Base-by-base conservation (phyloP, 2,888 invertebrate genomes). In the Eulithis testata region DNA sequence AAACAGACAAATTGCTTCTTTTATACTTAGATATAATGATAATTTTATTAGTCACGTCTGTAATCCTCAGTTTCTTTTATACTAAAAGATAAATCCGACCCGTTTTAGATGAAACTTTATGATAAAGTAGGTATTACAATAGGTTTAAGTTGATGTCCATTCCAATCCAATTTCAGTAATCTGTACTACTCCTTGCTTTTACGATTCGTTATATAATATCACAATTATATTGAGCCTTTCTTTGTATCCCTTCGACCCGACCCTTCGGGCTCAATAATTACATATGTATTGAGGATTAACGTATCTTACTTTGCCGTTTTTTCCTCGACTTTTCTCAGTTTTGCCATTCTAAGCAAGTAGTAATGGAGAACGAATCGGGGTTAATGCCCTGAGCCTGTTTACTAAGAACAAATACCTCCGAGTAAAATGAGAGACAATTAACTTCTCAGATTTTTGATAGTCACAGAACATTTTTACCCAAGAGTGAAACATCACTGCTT, bases 201-300 rank as follows among this genome's bases (percentile, higher is more conserved):
- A 59, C 14, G 64, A 59, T 64, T 43, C 58, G 47, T 21, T 36
- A 53, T 63, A 54, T 63, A 53, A 47, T 11, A 53, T 59, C 45
- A 36, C 57, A 47, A 56, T 58, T 66, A 60, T 56, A 66, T 62
- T 63, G 56, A 31, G 47, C 62, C 55, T 55, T 58, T 63, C 66
- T 72, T 69, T 72, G 70, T 68, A 53, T 60, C 70, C 58, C 56
- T 58, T 62, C 52, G 47, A 61, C 44, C 64, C 58, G 69, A 69
- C 66, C 72, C 69, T 70, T 69, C 65, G 47, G 61, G 63, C 69
- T 64, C 69, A 54, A 70, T 70, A 71, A 73, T 73, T 71, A 70
- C 68, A 66, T 68, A 70, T 65, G 71, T 71, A 73, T 71, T 66
- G 47, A 56, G 63, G 64, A 72, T 65, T 67, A 68, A 65, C 58